Conservation (phyloP, 2,888 invertebrate genomes). For the Eristalis tenax region DNA sequence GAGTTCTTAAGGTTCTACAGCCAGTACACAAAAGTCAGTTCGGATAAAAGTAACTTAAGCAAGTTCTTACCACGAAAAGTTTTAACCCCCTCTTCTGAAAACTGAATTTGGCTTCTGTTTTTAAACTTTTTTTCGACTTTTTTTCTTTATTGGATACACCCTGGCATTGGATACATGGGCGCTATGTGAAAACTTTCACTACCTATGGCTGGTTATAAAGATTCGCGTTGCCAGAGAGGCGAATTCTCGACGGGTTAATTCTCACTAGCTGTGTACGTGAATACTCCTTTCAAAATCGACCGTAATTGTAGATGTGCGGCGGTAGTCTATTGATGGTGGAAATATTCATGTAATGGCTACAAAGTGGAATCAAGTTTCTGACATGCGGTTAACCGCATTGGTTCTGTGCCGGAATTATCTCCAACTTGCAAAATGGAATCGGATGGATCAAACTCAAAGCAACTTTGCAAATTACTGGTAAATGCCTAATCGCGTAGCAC, state of each 20-base stretch:
- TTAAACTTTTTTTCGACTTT: not conserved
- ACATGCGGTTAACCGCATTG: conserved; percentile 29
- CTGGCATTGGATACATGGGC: conserved; percentile 22
- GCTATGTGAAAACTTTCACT: not conserved
- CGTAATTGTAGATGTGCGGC: conserved; percentile 2
- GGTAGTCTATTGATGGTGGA: not conserved
- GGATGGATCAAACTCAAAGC: not conserved
- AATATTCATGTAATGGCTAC: not conserved
- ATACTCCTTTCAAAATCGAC: conserved; percentile 1
- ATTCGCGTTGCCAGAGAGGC: not conserved
- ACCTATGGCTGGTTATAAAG: not conserved
- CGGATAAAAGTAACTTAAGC: conserved; percentile 27
- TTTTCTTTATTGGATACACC: conserved; percentile 3
- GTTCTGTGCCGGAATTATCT: not conserved
- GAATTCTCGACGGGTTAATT: not conserved
- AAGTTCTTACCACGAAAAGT: conserved; percentile 43
- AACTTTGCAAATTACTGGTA: conserved; percentile 7
- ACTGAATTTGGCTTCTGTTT: conserved; percentile 22
- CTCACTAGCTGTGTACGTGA: not conserved
- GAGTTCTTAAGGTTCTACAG: conserved; percentile 16
- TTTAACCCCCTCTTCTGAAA: conserved; percentile 14
- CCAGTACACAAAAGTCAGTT: conserved; percentile 25
- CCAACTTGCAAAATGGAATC: not conserved
- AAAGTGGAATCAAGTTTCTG: conserved; percentile 28
- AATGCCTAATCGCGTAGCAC: not conserved